A percentile compares a stretch with the other conserved stretches of the same genome.
phyloP scores from a whole-genome alignment of 2,113 vertebrate genomes.

The Rhynchopsitta pachyrhyncha region DNA sequence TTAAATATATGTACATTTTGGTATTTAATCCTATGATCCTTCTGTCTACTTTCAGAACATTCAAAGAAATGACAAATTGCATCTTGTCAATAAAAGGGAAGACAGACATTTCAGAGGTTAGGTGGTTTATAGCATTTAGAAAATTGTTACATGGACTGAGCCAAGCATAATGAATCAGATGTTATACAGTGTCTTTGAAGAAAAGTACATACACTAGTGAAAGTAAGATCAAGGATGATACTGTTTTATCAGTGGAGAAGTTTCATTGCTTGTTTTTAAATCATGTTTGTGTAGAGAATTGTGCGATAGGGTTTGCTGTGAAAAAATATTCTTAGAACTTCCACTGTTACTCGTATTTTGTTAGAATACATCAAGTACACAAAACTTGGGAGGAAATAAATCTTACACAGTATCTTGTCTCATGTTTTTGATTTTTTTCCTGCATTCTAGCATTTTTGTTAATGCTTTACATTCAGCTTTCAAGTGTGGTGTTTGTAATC shows the following conservation, averaged over 20 bases:
- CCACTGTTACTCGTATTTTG: background rate
- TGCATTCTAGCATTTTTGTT: background rate
- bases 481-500: background rate
- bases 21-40: background rate
- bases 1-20: background rate
- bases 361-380: background rate
- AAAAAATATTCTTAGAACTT: background rate
- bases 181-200: background rate
- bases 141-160: background rate
- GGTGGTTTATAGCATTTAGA: background rate
- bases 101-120: background rate
- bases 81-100: background rate
- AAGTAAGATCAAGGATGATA: background rate
- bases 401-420: background rate
- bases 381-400: background rate
- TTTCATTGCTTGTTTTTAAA: background rate
- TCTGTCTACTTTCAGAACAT: background rate
- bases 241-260: background rate
- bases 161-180: background rate
- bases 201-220: background rate
- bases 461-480: background rate
- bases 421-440: background rate
- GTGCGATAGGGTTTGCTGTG: background rate
- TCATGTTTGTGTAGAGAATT: background rate
- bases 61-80: background rate